Base-by-base conservation (phyloP, 2,888 invertebrate species). In the Amblyjoppa fuscipennis region DNA sequence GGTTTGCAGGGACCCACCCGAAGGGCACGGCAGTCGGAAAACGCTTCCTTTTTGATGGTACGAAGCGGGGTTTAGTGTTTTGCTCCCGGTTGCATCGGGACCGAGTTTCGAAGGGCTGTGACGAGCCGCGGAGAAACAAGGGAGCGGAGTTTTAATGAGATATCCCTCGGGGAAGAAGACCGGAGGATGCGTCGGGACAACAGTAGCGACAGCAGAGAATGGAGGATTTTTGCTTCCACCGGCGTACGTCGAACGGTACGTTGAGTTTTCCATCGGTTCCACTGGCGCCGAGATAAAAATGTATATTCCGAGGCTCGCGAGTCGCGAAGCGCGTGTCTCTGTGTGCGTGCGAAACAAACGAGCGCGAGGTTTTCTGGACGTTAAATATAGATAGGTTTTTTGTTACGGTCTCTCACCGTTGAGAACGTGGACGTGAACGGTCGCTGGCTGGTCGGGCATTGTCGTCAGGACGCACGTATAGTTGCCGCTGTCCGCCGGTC, bases 351-450 rank as follows among this genome's bases (percentile, higher is more conserved):
- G 56, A 64, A 64, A 41, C 20, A 45, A 77, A 20, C 25, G 75
- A 64, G 28, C 1, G 25, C 16, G 51, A 38, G 20, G 34, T n/a
- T 73, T 73, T 73, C 51, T 31, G 53, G 13, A 2, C n/a, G 41
- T 61, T 34, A 49, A 53, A 73, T 28, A 56, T 34, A 49, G 31
- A 71, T 45, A 4, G n/a, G n/a, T n/a, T 56, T 38, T 16, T 53
- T 69, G 25, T 38, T 38, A 0, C 38, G 28, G 45, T 77, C 84
- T 66, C 94, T 94, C 93, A 95, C 95, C 95, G 92, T 95, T 95
- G 84, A 95, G 93, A 84, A 95, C 95, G 90, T 95, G 95, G 85
- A 95, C 95, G 89, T 95, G 94, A 87, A 95, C 94, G 61, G 94
- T 95, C 81, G 94, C 94, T 69, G 94, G 94, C 85, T 94, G 93